phyloP scores from a whole-genome alignment of 1,140 invertebrate genomes.

The Planococcus citri region DNA sequence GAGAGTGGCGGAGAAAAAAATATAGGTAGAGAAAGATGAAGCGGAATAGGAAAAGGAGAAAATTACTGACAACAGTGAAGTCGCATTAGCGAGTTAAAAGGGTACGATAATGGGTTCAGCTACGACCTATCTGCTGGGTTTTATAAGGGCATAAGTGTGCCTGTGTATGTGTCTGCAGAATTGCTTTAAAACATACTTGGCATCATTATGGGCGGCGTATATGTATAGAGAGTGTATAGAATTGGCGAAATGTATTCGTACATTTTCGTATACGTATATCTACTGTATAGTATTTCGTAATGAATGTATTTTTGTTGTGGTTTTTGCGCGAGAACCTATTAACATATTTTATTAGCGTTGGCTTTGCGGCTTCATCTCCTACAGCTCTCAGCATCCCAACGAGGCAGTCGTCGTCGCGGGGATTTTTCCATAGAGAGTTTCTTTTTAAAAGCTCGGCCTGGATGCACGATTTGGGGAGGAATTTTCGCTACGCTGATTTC shows the following conservation, averaged over 20 bases:
- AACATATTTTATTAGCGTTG: conserved; percentile 3
- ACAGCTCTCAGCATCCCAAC: too few relatives aligned
- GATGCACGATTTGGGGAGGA: not conserved
- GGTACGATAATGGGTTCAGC: conserved; percentile 5
- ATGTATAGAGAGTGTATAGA: not conserved
- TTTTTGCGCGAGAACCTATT: not conserved
- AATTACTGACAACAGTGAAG: conserved; percentile 2
- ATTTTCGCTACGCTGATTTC: not conserved
- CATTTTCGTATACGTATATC: too few relatives aligned
- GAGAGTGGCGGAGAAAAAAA: not conserved
- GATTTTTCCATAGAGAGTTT: not conserved
- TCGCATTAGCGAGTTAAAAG: conserved; percentile 6
- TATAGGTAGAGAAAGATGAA: not conserved
- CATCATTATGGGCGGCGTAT: not conserved
- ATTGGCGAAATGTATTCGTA: not conserved
- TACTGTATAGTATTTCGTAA: not conserved
- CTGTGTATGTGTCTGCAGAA: not conserved
- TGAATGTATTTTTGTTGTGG: not conserved
- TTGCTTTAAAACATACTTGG: not conserved
- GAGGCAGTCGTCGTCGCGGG: too few relatives aligned
- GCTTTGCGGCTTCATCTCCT: not conserved
- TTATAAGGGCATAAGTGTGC: too few relatives aligned
- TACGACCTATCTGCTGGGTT: not conserved
- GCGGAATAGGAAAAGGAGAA: not conserved
- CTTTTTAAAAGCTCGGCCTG: not conserved